A percentile compares a stretch with the other conserved stretches of the same genome.
Evolutionary conservation across 2,888 invertebrate genomes (phyloP).

Genomic region (Hermaeophaga mercurialis): DNA sequence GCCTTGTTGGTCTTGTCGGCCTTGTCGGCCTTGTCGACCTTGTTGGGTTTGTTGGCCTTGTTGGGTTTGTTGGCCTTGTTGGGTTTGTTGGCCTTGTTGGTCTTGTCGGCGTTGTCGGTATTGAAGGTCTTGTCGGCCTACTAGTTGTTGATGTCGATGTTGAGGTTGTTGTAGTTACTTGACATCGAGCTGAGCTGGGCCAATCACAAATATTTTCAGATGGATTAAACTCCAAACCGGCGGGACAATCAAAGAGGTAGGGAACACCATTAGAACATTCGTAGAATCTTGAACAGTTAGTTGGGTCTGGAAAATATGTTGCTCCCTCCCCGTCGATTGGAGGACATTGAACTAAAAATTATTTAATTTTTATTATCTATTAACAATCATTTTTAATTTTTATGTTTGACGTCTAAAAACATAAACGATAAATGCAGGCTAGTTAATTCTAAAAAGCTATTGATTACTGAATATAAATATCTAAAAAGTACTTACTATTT

Average conservation of each 20-base stretch:
- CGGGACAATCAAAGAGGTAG: neutral
- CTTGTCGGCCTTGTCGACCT: neutral
- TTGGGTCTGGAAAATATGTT: constrained; percentile 9
- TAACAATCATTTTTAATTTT: too few relatives aligned
- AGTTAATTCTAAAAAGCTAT: too few relatives aligned
- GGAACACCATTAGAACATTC: constrained; percentile 8
- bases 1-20: neutral
- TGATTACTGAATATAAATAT: too few relatives aligned
- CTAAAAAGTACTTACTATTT: too few relatives aligned
- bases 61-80: neutral
- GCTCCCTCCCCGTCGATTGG: neutral
- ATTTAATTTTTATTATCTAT: too few relatives aligned
- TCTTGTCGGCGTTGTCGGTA: neutral
- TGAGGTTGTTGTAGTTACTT: neutral
- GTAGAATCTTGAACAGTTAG: constrained; percentile 11
- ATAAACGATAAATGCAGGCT: too few relatives aligned
- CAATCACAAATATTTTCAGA: constrained; percentile 6
- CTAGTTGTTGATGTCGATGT: neutral
- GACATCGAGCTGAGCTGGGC: neutral
- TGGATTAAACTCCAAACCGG: constrained; percentile 2
- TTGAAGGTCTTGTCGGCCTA: neutral
- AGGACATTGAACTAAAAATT: constrained; percentile 12
- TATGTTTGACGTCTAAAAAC: too few relatives aligned
- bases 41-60: neutral
- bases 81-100: neutral